These are phyloP conservation scores for Polypedilum vanderplanki DNA, from an alignment of 1,140 invertebrate species.

Conservation along the genomic window DNA sequence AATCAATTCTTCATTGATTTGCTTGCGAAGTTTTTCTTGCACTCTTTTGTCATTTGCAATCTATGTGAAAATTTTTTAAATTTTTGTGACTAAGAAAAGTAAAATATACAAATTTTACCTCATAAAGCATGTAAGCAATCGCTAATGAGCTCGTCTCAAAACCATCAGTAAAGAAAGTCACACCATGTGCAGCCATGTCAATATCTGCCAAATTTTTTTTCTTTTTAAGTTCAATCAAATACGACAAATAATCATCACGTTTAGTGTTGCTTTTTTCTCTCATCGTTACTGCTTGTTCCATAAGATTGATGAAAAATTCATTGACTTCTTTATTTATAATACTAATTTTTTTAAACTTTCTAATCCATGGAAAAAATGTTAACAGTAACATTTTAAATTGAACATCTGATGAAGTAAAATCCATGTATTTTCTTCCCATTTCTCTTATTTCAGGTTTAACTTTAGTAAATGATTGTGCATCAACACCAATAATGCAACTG, in stretches of 20 bases:
- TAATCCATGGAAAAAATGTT: slow-evolving; percentile 36
- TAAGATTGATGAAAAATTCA: slow-evolving; percentile 40
- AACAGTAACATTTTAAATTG: slow-evolving; percentile 34
- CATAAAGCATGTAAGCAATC: neutral
- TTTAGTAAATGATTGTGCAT: slow-evolving; percentile 38
- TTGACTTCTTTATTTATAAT: slow-evolving; percentile 36
- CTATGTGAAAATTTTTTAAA: neutral
- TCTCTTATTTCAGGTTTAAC: slow-evolving; percentile 35
- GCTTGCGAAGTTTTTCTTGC: neutral
- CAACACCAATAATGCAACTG: slow-evolving; percentile 46
- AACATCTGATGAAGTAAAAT: slow-evolving; percentile 33
- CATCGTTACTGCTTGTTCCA: slow-evolving; percentile 37
- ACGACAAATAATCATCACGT: slow-evolving; percentile 42
- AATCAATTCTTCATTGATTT: neutral
- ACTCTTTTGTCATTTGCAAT: neutral
- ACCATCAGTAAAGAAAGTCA: slow-evolving; percentile 33
- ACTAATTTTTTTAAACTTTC: slow-evolving; percentile 35
- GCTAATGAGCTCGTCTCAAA: neutral
- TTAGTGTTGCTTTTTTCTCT: slow-evolving; percentile 33
- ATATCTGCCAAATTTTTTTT: slow-evolving; percentile 35
- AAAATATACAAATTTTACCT: neutral
- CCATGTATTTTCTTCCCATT: slow-evolving; percentile 36
- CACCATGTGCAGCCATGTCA: slow-evolving; percentile 34
- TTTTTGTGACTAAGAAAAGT: neutral
- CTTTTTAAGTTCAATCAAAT: slow-evolving; percentile 40